Evolutionary conservation across 2,113 vertebrate genomes (phyloP).

Genomic region (Trochalopteron elliotii): DNA sequence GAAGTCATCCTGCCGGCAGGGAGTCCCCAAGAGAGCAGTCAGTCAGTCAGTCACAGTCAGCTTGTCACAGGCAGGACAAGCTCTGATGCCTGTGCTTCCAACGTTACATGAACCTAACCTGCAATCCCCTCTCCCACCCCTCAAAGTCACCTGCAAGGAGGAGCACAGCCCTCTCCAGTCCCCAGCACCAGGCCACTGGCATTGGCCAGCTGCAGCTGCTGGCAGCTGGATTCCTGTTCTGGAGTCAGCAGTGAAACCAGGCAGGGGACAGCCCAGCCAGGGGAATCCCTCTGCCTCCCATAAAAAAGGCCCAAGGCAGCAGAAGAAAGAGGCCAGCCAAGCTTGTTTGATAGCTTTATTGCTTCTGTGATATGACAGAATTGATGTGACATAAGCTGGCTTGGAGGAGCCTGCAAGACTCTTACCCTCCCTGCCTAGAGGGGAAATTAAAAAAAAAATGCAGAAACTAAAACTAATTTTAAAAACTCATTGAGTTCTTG

Average conservation of each 20-base stretch:
- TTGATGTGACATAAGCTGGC: slow-evolving; percentile 50
- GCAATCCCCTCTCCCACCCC: neutral
- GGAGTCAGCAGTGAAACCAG: neutral
- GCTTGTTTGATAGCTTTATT: slow-evolving; percentile 68
- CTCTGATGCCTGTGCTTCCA: too few relatives aligned
- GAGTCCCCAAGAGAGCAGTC: neutral
- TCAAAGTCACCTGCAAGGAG: neutral
- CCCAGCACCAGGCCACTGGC: neutral
- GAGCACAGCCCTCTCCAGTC: neutral
- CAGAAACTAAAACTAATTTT: slow-evolving; percentile 40
- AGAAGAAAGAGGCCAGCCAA: slow-evolving; percentile 45
- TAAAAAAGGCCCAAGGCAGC: neutral
- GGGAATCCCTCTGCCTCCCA: neutral
- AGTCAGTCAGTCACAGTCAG: neutral
- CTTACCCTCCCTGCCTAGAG: slow-evolving; percentile 46
- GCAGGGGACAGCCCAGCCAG: neutral
- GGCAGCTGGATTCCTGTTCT: neutral
- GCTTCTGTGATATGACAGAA: slow-evolving; percentile 71
- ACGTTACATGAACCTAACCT: accelerated
- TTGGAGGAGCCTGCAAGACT: slow-evolving; percentile 42
- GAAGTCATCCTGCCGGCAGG: neutral
- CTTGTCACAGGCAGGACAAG: neutral
- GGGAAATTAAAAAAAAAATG: slow-evolving; percentile 14
- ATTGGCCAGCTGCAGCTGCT: neutral
- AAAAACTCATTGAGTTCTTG: slow-evolving; percentile 48